Evolutionary conservation across 2,888 invertebrate genomes (phyloP).

Genomic region (Sipha maydis): DNA sequence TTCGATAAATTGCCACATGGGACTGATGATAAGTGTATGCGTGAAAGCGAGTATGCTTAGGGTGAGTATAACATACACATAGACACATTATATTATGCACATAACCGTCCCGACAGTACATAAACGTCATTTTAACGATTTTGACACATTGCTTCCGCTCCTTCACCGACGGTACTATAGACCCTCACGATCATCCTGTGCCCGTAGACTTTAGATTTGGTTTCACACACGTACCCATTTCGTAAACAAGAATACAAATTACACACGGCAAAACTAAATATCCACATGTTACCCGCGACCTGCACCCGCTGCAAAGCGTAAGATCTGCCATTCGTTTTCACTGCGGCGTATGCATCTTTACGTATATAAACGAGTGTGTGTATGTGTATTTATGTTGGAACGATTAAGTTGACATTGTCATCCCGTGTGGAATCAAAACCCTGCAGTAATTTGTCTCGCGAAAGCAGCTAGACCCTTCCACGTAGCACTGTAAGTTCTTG

Average conservation of each 20-base stretch:
- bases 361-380: not conserved
- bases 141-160: not conserved
- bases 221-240: too few species aligned
- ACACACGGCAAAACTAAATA: too few species aligned
- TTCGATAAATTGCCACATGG: constrained; percentile 24
- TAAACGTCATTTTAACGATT: not conserved
- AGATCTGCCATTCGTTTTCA: not conserved
- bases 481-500: not conserved
- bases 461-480: not conserved
- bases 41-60: not conserved
- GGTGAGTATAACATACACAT: not conserved
- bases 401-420: constrained; percentile 16
- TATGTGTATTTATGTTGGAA: constrained; percentile 13
- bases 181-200: too few species aligned
- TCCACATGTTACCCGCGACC: not conserved
- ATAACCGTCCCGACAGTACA: not conserved
- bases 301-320: not conserved
- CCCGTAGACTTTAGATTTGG: too few species aligned
- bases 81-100: not conserved
- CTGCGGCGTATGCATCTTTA: not conserved
- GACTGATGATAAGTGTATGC: not conserved
- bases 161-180: too few species aligned
- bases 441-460: not conserved
- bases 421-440: not conserved
- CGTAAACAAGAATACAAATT: too few species aligned